Conservation (phyloP, 2,113 vertebrate species). For the Dromaius novaehollandiae region DNA sequence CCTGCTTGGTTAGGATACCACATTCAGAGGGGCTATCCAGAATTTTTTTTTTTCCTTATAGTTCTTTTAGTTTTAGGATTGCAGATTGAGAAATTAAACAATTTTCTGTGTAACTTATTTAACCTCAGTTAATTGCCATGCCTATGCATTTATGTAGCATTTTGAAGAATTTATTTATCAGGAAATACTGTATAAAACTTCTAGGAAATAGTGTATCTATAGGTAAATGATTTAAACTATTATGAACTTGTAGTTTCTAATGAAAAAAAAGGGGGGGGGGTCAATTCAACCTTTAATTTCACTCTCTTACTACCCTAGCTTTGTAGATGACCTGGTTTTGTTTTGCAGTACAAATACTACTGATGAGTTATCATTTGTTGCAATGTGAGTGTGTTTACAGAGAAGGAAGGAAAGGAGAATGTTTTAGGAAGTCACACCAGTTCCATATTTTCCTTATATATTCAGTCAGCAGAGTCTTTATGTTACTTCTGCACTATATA, state of each 20-base stretch:
- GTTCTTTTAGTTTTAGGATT: not conserved
- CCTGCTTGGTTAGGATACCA: not conserved
- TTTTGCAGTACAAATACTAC: not conserved
- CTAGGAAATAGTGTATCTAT: not conserved
- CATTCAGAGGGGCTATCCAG: not conserved
- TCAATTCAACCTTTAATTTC: not conserved
- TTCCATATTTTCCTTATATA: not conserved
- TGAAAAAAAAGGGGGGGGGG: not conserved
- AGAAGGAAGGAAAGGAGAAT: not conserved
- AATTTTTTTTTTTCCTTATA: not conserved
- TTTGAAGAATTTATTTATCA: not conserved
- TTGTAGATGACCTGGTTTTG: not conserved
- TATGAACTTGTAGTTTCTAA: not conserved
- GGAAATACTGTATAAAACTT: not conserved
- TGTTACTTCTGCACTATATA: not conserved
- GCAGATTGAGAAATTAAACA: not conserved
- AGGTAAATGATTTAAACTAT: not conserved
- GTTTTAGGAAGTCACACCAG: not conserved
- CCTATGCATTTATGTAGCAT: rapidly evolving
- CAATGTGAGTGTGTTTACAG: not conserved
- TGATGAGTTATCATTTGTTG: not conserved
- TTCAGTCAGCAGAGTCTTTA: not conserved
- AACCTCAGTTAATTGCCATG: not conserved
- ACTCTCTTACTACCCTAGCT: not conserved
- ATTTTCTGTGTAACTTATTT: not conserved